phyloP scores from a whole-genome alignment of 2,888 invertebrate genomes.

The Drosophila glabriapex region DNA sequence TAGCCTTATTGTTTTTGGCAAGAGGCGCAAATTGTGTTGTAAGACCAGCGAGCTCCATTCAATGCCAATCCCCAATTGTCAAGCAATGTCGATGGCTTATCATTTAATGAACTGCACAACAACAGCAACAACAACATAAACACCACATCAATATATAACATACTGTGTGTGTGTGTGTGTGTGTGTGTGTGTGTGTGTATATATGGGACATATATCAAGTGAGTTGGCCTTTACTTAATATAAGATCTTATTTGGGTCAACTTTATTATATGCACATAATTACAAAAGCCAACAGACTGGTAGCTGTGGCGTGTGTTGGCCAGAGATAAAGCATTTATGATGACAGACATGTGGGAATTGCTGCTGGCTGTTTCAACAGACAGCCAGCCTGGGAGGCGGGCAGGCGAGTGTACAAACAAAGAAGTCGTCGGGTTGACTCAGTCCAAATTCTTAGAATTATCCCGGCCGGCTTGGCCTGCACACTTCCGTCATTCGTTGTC shows the following conservation, averaged over 20 bases:
- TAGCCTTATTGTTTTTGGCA: constrained; percentile 20
- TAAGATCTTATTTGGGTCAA: constrained; percentile 67
- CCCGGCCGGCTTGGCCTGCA: constrained; percentile 26
- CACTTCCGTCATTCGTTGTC: constrained; percentile 43
- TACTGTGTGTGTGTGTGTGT: neutral
- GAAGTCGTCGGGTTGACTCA: constrained; percentile 27
- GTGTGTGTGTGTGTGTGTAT: neutral
- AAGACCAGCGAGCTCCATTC: constrained; percentile 6
- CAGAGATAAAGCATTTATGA: constrained; percentile 76
- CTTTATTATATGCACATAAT: constrained; percentile 80
- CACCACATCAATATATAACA: constrained; percentile 22
- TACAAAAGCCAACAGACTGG: constrained; percentile 70
- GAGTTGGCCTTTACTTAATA: constrained; percentile 29
- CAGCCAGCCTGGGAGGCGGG: too few relatives aligned
- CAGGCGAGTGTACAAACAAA: constrained; percentile 20
- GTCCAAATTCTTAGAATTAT: constrained; percentile 24
- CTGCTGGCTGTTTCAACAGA: constrained; percentile 25
- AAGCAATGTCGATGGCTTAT: constrained; percentile 69
- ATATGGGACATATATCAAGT: constrained; percentile 3
- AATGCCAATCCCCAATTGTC: constrained; percentile 53
- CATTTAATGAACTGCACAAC: constrained; percentile 74
- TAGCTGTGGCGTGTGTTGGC: constrained; percentile 50
- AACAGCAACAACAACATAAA: constrained; percentile 34
- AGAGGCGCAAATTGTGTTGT: constrained; percentile 26
- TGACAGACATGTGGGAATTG: constrained; percentile 77